Conservation (phyloP, 1,140 invertebrate genomes). For the Stegodyphus mimosarum region DNA sequence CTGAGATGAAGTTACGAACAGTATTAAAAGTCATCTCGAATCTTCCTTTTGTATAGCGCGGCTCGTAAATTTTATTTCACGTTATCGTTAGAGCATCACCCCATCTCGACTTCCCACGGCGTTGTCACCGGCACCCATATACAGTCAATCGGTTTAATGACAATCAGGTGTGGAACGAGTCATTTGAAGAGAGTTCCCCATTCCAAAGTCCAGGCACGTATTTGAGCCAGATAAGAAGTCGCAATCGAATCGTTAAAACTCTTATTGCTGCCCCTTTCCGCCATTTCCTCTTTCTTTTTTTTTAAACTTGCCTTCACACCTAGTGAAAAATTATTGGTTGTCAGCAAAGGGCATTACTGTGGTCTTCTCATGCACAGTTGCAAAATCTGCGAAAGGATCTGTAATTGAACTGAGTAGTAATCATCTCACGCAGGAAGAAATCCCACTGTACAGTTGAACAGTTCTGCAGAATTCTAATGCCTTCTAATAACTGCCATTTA, state of each 20-base stretch:
- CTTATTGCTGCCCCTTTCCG: too few species aligned
- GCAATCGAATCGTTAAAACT: background rate
- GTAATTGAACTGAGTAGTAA: too few species aligned
- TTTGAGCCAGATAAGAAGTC: conserved; percentile 19
- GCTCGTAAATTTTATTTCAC: too few species aligned
- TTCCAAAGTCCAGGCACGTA: conserved; percentile 21
- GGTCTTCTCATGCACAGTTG: background rate
- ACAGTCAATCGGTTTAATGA: background rate
- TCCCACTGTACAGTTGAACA: too few species aligned
- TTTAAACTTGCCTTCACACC: conserved; percentile 13
- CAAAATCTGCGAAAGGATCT: too few species aligned
- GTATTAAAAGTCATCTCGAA: too few species aligned
- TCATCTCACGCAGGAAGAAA: too few species aligned
- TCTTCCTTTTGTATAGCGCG: too few species aligned
- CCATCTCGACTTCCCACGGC: conserved; percentile 9
- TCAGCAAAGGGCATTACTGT: background rate
- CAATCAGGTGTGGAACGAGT: conserved; percentile 12
- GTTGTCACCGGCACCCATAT: conserved; percentile 21
- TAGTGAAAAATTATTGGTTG: conserved; percentile 22
- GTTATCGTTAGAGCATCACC: background rate
- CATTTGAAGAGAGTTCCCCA: background rate
- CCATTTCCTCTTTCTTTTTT: conserved; percentile 1
- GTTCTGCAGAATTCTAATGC: too few species aligned
- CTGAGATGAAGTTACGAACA: too few species aligned
- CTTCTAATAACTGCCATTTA: too few species aligned